Base-by-base conservation (phyloP, 2,797 vertebrate species). In the Centropyge bicolor region DNA sequence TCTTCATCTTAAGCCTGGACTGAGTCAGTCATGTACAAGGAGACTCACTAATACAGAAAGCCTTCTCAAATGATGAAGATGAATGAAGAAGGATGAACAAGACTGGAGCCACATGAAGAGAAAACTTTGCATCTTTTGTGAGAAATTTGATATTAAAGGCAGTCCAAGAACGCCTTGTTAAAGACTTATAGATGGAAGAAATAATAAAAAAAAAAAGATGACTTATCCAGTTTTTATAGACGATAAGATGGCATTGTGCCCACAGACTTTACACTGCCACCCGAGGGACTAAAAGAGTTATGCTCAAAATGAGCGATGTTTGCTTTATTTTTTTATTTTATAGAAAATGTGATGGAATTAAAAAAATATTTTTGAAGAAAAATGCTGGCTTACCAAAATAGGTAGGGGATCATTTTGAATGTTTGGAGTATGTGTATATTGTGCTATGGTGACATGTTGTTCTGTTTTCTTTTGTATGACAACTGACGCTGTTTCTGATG, bases 251-350 rank as follows among this genome's bases (percentile, higher is more conserved):
- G 88, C 88, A 22, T 78, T 70, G 66, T 84, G 90, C 86, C 89
- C 90, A 89, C 51, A 77, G 45, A 94, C 86, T 86, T 90, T 87
- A 86, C 91, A 95, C 94, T 95, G 93, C 94, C 94, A 92, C 81
- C 67, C 19, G 80, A 88, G 62, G 82, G 83, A 90, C 70, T 85
- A 80, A 88, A 83, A 86, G 22, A 86, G 66, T 89, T 62, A 85
- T 84, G 85, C 87, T 90, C 86, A 78, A 88, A 89, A 85, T 86
- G 76, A 92, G 88, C 79, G 36, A 69, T 16, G 69, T 93, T 94
- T 93, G 81, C 84, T 95, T 94, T 92, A 88, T 89, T 94, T 95
- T 93, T 92, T 84, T 92, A 93, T 94, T 94, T 95, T 91, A 83
- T 91, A 89, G 78, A 91, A 82, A 86, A 87, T 77, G 69, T 87